These are phyloP conservation scores for Carduelis carduelis DNA, from an alignment of 2,797 vertebrate species.

Conservation along the genomic window DNA sequence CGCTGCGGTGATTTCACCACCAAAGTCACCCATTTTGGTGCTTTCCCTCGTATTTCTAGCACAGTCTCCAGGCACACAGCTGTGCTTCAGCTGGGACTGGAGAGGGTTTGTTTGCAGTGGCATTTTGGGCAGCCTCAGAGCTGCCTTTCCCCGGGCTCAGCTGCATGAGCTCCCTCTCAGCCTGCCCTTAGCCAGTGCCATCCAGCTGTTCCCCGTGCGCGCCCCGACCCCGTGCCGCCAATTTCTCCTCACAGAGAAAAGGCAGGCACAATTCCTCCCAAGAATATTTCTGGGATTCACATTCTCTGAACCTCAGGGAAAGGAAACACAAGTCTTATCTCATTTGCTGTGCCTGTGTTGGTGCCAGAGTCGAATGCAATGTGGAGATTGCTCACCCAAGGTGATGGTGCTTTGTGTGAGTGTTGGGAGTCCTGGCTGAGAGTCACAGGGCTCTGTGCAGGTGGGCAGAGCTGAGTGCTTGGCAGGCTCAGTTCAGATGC, in stretches of 20 bases:
- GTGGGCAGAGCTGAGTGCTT: not conserved
- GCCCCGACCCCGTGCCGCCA: not conserved
- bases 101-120: not conserved
- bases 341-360: not conserved
- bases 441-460: not conserved
- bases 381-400: not conserved
- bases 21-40: not conserved
- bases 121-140: not conserved
- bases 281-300: not conserved
- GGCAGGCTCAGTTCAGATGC: not conserved
- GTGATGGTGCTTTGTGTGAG: too few relatives aligned
- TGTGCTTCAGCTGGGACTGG: not conserved
- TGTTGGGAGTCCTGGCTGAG: not conserved
- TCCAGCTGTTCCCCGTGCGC: not conserved
- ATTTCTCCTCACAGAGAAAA: not conserved
- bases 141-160: not conserved
- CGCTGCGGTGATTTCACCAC: not conserved
- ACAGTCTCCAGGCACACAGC: not conserved
- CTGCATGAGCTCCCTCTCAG: not conserved
- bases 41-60: not conserved
- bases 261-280: not conserved
- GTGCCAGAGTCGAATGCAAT: not conserved
- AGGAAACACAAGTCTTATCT: not conserved
- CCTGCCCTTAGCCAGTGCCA: accelerated
- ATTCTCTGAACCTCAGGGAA: not conserved